phyloP scores from a whole-genome alignment of 1,140 invertebrate species.

The Littorina saxatilis region DNA sequence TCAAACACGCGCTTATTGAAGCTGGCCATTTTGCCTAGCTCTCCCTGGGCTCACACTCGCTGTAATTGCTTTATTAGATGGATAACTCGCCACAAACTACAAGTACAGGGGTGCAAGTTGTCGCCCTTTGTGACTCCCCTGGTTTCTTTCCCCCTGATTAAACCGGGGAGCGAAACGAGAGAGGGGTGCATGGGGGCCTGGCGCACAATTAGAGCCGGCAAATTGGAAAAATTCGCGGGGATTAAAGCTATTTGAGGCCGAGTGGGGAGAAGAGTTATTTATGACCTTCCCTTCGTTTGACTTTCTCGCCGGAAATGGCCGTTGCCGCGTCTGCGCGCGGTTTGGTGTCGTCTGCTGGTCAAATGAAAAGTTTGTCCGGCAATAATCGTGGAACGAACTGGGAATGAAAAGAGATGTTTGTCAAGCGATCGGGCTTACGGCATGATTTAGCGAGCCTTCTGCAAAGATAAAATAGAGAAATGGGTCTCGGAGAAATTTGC shows the following conservation, averaged over 20 bases:
- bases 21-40: slow-evolving; percentile 39
- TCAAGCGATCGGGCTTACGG: slow-evolving; percentile 30
- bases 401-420: slow-evolving; percentile 37
- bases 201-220: slow-evolving; percentile 44
- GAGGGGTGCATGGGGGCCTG: slow-evolving; percentile 30
- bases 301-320: slow-evolving; percentile 25
- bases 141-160: slow-evolving; percentile 36
- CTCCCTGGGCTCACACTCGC: slow-evolving; percentile 20
- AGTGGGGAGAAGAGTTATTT: slow-evolving; percentile 38
- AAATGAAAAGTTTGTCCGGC: slow-evolving; percentile 40
- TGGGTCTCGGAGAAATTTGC: slow-evolving; percentile 15
- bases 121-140: slow-evolving; percentile 29
- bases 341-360: slow-evolving; percentile 42
- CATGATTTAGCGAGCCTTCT: slow-evolving; percentile 32
- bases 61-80: slow-evolving; percentile 53
- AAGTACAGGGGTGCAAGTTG: slow-evolving; percentile 36
- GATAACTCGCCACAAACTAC: slow-evolving; percentile 45
- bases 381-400: slow-evolving; percentile 40
- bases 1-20: slow-evolving; percentile 40
- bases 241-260: slow-evolving; percentile 35
- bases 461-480: slow-evolving; percentile 29
- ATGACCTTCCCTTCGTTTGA: slow-evolving; percentile 36
- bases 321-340: slow-evolving; percentile 28
- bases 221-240: slow-evolving; percentile 47
- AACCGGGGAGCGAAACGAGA: slow-evolving; percentile 38